A percentile compares a stretch with the other conserved stretches of the same genome.
These are phyloP conservation scores for Berghia stephanieae DNA, from an alignment of 1,140 invertebrate genomes.

Conservation along the genomic window DNA sequence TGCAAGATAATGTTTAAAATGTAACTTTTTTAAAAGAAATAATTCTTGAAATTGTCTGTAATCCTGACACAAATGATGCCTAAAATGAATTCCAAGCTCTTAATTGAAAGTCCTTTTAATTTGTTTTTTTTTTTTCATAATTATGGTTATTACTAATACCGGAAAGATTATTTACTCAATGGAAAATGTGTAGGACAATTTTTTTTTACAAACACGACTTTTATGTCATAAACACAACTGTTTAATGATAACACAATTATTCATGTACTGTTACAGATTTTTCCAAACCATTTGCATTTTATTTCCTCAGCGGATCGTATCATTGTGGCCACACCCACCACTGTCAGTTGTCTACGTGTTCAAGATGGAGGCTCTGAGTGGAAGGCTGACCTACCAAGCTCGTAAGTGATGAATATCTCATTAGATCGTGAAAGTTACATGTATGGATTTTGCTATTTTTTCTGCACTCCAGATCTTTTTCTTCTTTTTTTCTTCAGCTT, in stretches of 20 bases:
- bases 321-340: conserved; percentile 40
- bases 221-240: neutral
- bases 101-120: too few relatives aligned
- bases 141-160: neutral
- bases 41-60: too few relatives aligned
- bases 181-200: neutral
- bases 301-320: conserved; percentile 28
- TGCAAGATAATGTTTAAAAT: neutral
- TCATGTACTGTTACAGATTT: neutral
- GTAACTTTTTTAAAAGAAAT: too few relatives aligned
- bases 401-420: conserved; percentile 33
- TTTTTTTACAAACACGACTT: conserved; percentile 3
- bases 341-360: conserved; percentile 40
- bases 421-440: neutral
- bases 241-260: neutral
- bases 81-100: too few relatives aligned
- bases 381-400: conserved; percentile 50
- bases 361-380: conserved; percentile 49
- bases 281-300: neutral
- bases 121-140: neutral
- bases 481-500: neutral
- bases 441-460: neutral
- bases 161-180: neutral
- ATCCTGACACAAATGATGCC: too few relatives aligned
- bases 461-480: neutral